Percentiles rank a stretch among this genome's conserved stretches.
These are phyloP conservation scores for Carlito syrichta DNA, from an alignment of 2,113 vertebrate genomes.

Conservation along the genomic window DNA sequence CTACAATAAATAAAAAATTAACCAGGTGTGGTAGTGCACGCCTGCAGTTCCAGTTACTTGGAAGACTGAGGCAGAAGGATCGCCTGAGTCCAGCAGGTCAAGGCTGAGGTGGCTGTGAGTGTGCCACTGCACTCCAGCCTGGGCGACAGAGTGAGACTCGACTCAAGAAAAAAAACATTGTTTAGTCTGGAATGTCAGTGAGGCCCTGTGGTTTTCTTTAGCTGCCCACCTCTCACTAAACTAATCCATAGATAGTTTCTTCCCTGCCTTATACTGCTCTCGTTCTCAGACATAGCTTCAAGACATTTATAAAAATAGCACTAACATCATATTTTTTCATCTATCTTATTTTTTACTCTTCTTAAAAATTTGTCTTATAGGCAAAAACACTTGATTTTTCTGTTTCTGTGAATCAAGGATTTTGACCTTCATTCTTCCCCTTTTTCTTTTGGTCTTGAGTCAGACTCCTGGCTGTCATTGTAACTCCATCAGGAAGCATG, in stretches of 20 bases:
- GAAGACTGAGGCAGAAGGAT: too few relatives aligned
- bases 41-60: too few relatives aligned
- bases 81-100: too few relatives aligned
- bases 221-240: background rate
- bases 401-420: background rate
- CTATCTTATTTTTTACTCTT: background rate
- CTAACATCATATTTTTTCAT: background rate
- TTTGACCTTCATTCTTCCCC: background rate
- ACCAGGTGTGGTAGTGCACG: too few relatives aligned
- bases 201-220: background rate
- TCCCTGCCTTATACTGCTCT: background rate
- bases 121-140: too few relatives aligned
- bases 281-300: background rate
- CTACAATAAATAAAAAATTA: too few relatives aligned
- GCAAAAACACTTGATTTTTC: background rate
- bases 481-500: background rate
- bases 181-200: conserved; percentile 18
- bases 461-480: background rate
- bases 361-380: background rate
- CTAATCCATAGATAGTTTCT: background rate
- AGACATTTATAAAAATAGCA: background rate
- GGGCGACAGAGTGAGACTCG: too few relatives aligned
- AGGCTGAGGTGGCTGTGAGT: too few relatives aligned
- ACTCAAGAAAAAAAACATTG: too few relatives aligned
- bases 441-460: background rate